Base-by-base conservation (phyloP, 2,888 invertebrate genomes). In the Tenthredo amoena region DNA sequence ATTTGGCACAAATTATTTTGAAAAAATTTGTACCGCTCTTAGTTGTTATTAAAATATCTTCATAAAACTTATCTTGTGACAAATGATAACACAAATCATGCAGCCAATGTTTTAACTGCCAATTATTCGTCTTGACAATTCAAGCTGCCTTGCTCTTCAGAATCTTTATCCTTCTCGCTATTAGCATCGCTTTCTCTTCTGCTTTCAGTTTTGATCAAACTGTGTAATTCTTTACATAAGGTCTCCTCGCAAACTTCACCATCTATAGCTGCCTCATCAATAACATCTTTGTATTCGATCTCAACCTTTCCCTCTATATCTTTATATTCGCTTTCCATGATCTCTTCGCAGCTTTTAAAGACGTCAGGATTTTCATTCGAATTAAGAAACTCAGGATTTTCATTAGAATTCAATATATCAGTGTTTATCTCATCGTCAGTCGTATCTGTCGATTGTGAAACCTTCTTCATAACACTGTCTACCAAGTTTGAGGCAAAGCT, bases 361-460 rank as follows among this genome's bases (percentile, higher is more conserved):
- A 92, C 91, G 15, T 92, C 92, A 0, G 91, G 90, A 88, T 92
- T 90, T 43, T 92, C 91, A 43, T 47, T 71, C 0, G 89, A 91
- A 76, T 89, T 90, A 9, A 89, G 18, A 1, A 89, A 15, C 18
- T 92, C 92, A 0, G 90, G 91, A 89, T 92, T 92, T 34, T 92
- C 92, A 47, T 92, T 92, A 3, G 93, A 93, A 86, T 92, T 92
- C 9, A 93, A 87, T 65, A 93, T 92, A 71, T 93, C 93, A 0
- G 93, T 93, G 86, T 92, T 92, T 9, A 92, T 89, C 87, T 93
- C 92, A 79, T 93, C 92, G 81, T 93, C 92, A 10, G 92, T 93
- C 5, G 92, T 92, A 58, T 92, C 92, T 0, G 92, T 92, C 4
- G 92, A 92, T 62, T 92, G 92, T 0, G 92, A 93, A 0, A 91